A percentile compares a stretch with the other conserved stretches of the same genome.
These are phyloP conservation scores for Agrotis clavis DNA, from an alignment of 2,888 invertebrate species.

Conservation along the genomic window DNA sequence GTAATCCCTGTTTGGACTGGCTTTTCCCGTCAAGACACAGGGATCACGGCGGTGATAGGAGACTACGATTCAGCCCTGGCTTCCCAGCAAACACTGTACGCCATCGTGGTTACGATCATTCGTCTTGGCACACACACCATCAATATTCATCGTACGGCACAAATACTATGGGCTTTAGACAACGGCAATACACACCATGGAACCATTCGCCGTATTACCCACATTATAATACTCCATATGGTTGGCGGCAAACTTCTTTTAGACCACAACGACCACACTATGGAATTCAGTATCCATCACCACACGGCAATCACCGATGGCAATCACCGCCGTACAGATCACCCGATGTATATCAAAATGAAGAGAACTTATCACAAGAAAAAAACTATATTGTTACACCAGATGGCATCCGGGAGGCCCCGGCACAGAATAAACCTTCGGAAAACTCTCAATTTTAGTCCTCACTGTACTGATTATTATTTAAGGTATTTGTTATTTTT, in stretches of 20 bases:
- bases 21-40: background rate
- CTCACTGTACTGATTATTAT: too few relatives aligned
- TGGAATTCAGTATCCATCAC: background rate
- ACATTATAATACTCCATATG: background rate
- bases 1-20: slow-evolving; percentile 5
- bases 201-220: background rate
- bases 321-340: background rate
- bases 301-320: background rate
- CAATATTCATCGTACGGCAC: background rate
- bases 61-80: background rate
- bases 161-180: background rate
- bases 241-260: too few relatives aligned
- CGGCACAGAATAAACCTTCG: background rate
- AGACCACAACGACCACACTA: background rate
- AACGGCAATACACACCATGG: too few relatives aligned
- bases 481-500: too few relatives aligned
- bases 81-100: too few relatives aligned
- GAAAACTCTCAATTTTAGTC: too few relatives aligned
- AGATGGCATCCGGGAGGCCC: slow-evolving; percentile 11
- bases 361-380: too few relatives aligned
- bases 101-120: background rate
- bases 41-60: background rate
- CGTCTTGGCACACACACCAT: too few relatives aligned
- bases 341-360: background rate
- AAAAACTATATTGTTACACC: slow-evolving; percentile 12